Base-by-base conservation (phyloP, 2,888 invertebrate species). In the Tromatobia lineatoria region DNA sequence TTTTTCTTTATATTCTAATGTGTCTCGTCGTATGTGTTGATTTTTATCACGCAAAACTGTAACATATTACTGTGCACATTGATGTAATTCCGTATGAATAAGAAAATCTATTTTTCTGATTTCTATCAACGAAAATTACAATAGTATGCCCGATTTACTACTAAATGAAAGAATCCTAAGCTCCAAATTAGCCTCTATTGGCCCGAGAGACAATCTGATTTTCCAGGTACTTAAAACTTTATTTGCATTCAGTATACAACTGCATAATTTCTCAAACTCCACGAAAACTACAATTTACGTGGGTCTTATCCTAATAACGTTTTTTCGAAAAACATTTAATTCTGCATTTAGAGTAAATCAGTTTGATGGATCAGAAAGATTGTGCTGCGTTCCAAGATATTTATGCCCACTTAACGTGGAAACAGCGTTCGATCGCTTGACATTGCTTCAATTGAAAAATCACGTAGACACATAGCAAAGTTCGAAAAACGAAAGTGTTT, bases 401-500 rank as follows among this genome's bases (percentile, higher is more conserved):
- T 57, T 6, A 52, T 52, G 25, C 13, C 11, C 23, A 61, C 45
- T 66, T 7, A 66, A 66, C 34, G 38, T 64, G 23, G n/a, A 20
- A 66, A 57, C 45, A 3, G 34, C n/a, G 23, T 42, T 23, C 25
- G 11, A 59, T 45, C 42, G 57, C 10, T 23, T 45, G 8, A 23
- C 23, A 66, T 23, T 18, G 73, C 45, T 42, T 42, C 20, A 52
- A 52, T 18, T 25, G 18, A 18, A 70, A 78, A 59, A 50, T 50
- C 54, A 52, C 64, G 59, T 45, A 69, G 34, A 42, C 52, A 71
- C 47, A 59, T 45, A 70, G 45, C 23, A 64, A 54, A 76, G 42
- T 75, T 81, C 79, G 76, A 84, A 74, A 23, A 71, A 74, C 23
- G 25, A 80, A 75, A 77, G 52, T 34, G 45, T 74, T 61, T 38